Evolutionary conservation across 2,113 vertebrate genomes (phyloP).

Genomic region (Myotis yumanensis): DNA sequence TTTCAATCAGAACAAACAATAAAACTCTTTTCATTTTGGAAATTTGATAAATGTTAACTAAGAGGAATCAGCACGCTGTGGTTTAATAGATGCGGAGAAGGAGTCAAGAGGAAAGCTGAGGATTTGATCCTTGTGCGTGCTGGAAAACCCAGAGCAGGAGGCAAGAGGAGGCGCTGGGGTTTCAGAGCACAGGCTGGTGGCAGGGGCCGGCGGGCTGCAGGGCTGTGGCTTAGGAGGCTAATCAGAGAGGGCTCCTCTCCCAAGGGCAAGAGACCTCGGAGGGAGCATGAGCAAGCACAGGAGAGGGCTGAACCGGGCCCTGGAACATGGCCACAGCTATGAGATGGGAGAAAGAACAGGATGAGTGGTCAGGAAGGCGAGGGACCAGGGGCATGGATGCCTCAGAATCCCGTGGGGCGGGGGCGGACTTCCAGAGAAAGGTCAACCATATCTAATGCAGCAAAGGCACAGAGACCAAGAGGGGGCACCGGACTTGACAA

Average conservation of each 20-base stretch:
- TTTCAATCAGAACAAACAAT: conserved; percentile 57
- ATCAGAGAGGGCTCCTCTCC: neutral
- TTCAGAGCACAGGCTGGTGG: neutral
- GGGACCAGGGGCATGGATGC: neutral
- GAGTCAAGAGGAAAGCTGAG: neutral
- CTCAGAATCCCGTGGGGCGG: neutral
- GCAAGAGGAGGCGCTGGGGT: neutral
- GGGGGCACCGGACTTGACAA: neutral
- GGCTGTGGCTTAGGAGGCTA: neutral
- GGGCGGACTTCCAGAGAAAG: conserved; percentile 22
- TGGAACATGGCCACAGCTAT: neutral
- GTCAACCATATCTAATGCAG: conserved; percentile 21
- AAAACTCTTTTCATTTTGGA: conserved; percentile 51
- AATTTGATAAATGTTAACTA: conserved; percentile 30
- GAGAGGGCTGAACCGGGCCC: neutral
- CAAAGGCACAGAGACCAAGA: neutral
- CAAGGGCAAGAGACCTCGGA: neutral
- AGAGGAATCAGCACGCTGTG: neutral
- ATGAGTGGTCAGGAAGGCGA: neutral
- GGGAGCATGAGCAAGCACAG: no score
- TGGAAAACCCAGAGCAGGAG: neutral
- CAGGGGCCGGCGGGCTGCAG: neutral
- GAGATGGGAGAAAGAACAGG: neutral
- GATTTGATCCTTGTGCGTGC: neutral
- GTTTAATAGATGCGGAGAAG: neutral